Evolutionary conservation across 2,797 vertebrate species (phyloP), one percentile per base, ranked within the genome.

Genomic region (Darevskia mixta): DNA sequence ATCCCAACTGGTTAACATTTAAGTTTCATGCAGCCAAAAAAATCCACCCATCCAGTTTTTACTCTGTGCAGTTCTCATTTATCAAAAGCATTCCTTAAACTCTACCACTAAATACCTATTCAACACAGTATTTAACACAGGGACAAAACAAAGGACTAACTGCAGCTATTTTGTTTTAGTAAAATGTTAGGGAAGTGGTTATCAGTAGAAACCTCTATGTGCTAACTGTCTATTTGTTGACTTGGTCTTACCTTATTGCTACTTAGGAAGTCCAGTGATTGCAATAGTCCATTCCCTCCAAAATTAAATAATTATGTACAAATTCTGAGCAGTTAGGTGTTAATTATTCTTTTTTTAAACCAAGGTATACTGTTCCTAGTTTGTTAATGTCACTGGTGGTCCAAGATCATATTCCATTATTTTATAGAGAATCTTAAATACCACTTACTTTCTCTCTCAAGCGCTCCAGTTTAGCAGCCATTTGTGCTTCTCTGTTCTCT

Each of bases 391-490:
- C 61, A 87, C 49, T 81, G 29, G 25, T 25, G 43, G 41, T 58
- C 2, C 13, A 69, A 86, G 43, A 41, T 38, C 25, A 72, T 2
- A n/a, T 61, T 43, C 5, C 18, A 43, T 17, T 66, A 38, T n/a
- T 35, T 76, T 23, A 64, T 23, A 18, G 61, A 64, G 61, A 64
- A 64, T 18, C 5, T 64, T 73, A 35, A 15, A 43, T 83, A 29
- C 38, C 1, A 95, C 97, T 80, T 88, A 99, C 98, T 98, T 98
- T 98, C 96, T 99, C 98, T 96, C 98, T 97, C 96, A 99, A 98
- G 89, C 98, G 98, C 92, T 99, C 98, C 91, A 97, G 97, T 88
- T 98, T 98, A 41, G 98, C 98, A 8, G 98, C 98, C 97, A 98
- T 98, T 87, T 97, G 97, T 49, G 98, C 99, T 76, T 97, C 97